Evolutionary conservation across 2,797 vertebrate species (phyloP).

Genomic region (Sylvia borin): DNA sequence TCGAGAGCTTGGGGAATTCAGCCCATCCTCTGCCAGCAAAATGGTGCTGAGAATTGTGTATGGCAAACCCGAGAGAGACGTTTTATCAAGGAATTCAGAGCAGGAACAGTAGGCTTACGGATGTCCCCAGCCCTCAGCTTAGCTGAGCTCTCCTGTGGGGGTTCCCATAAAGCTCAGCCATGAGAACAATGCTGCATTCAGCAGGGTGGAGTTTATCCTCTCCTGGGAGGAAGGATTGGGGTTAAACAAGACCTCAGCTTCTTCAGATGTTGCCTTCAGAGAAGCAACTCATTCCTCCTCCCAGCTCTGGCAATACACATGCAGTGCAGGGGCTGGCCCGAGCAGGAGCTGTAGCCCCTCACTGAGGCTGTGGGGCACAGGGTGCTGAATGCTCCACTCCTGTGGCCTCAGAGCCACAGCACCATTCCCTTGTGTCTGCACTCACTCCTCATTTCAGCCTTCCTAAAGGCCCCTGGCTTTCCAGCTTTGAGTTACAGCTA

Average conservation of each 20-base stretch:
- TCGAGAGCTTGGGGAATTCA: neutral
- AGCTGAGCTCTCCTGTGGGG: neutral
- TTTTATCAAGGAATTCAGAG: neutral
- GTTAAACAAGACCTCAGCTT: neutral
- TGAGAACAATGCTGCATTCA: neutral
- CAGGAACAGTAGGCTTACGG: neutral
- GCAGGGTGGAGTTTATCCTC: neutral
- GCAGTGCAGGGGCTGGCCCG: neutral
- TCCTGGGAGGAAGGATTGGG: neutral
- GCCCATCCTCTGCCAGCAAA: neutral
- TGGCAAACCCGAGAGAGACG: neutral
- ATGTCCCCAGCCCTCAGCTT: neutral
- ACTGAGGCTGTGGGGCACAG: neutral
- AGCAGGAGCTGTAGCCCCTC: neutral
- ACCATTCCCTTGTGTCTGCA: neutral
- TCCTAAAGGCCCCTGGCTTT: neutral
- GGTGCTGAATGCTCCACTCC: neutral
- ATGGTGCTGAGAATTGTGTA: neutral
- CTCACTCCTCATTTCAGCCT: neutral
- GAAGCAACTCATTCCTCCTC: neutral
- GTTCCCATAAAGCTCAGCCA: neutral
- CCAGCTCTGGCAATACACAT: neutral
- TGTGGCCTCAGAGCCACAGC: neutral
- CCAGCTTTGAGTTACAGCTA: neutral
- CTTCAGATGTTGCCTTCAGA: neutral